A percentile compares a stretch with the other conserved stretches of the same genome.
Evolutionary conservation across 2,113 vertebrate species (phyloP).

Genomic region (Grallaria varia): DNA sequence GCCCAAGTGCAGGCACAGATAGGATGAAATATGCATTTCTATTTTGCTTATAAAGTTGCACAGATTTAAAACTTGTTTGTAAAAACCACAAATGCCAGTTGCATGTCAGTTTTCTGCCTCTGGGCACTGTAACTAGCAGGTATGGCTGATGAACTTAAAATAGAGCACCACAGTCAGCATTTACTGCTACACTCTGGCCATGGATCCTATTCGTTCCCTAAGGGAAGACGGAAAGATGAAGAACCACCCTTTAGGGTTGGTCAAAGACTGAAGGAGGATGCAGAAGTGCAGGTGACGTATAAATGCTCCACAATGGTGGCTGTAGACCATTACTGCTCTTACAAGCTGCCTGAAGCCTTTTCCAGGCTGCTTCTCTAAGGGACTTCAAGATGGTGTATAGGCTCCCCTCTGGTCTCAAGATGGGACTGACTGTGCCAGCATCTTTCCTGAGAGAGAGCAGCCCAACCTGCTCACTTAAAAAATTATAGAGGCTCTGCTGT

Average conservation of each 20-base stretch:
- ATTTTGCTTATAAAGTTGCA: neutral
- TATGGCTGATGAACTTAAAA: neutral
- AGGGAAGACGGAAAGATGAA: neutral
- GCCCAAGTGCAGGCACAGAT: neutral
- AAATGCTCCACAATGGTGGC: neutral
- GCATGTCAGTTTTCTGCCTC: neutral
- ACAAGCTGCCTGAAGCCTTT: neutral
- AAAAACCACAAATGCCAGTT: neutral
- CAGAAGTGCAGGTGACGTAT: neutral
- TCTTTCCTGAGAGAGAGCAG: neutral
- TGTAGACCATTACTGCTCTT: neutral
- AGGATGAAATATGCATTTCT: neutral
- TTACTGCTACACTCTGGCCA: neutral
- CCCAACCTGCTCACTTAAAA: neutral
- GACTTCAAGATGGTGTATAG: accelerated
- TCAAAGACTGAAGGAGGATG: neutral
- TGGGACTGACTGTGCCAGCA: neutral
- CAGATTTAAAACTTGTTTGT: neutral
- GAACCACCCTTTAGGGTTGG: neutral
- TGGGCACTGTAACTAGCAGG: neutral
- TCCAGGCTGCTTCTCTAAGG: neutral
- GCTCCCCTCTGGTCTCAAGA: neutral
- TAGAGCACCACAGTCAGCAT: neutral
- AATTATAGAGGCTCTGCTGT: neutral
- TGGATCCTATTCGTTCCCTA: neutral